Conservation (phyloP, 2,888 invertebrate species). For the Zygothrica quintamaculata region DNA sequence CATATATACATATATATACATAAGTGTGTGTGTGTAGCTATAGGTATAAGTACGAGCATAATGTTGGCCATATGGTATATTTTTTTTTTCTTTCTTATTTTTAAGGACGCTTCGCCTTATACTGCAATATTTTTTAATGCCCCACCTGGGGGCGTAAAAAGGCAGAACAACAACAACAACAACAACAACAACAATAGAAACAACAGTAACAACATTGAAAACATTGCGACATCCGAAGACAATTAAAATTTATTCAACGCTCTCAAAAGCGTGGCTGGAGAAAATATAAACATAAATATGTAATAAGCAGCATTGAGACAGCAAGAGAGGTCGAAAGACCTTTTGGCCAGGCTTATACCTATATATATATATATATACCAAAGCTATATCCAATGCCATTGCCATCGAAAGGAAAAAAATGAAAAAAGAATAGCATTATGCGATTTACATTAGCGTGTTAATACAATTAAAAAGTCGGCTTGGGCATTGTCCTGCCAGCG, state of each 20-base stretch:
- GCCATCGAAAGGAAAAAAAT: too few species aligned
- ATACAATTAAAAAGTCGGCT: slow-evolving; percentile 77
- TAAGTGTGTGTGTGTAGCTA: too few species aligned
- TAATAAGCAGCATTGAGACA: slow-evolving; percentile 63
- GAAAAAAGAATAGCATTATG: slow-evolving; percentile 61
- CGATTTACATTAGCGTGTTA: slow-evolving; percentile 78
- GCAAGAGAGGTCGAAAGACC: slow-evolving; percentile 12
- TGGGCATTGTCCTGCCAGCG: slow-evolving; percentile 30
- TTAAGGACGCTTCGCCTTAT: slow-evolving; percentile 27
- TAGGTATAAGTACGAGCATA: slow-evolving; percentile 53
- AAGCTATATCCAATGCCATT: too few species aligned
- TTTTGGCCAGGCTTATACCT: not conserved
- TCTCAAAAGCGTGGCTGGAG: slow-evolving; percentile 53
- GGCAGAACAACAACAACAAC: slow-evolving; percentile 28
- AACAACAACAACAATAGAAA: slow-evolving; percentile 44
- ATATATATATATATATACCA: too few species aligned
- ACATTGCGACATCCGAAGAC: slow-evolving; percentile 71
- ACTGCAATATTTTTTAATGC: slow-evolving; percentile 70
- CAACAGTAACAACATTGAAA: slow-evolving; percentile 41
- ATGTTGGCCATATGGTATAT: slow-evolving; percentile 55
- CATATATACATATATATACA: too few species aligned
- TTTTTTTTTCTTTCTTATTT: slow-evolving; percentile 10
- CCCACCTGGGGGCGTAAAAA: slow-evolving; percentile 57
- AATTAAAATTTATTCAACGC: slow-evolving; percentile 78
- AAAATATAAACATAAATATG: slow-evolving; percentile 71